Percentiles rank a stretch among this genome's conserved stretches.
phyloP scores from a whole-genome alignment of 2,888 invertebrate genomes.

The Scelioninae gen. 1 region DNA sequence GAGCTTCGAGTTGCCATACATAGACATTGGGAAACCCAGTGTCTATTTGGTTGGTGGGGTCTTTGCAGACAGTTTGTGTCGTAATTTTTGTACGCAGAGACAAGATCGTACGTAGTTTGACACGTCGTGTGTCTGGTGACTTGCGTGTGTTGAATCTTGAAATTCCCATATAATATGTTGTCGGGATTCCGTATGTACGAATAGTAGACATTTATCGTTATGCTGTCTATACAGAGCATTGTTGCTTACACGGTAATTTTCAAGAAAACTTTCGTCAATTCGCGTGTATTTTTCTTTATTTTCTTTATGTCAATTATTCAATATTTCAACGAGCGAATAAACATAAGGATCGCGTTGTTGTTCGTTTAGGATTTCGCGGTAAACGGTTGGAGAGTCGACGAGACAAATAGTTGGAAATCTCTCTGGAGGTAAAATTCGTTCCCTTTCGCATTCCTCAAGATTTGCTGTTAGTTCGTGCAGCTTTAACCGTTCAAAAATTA shows the following conservation, averaged over 20 bases:
- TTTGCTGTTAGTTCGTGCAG: constrained; percentile 48
- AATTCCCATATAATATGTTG: constrained; percentile 23
- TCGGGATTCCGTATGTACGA: constrained; percentile 12
- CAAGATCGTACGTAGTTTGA: too few relatives aligned
- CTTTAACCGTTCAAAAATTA: constrained; percentile 67
- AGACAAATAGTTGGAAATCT: not conserved
- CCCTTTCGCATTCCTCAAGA: constrained; percentile 53
- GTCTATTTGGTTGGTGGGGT: not conserved
- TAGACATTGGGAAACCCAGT: too few relatives aligned
- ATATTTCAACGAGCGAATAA: not conserved
- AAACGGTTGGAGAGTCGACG: not conserved
- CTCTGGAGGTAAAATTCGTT: not conserved
- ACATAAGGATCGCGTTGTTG: not conserved
- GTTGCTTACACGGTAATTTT: not conserved
- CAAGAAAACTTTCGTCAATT: not conserved
- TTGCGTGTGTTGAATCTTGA: constrained; percentile 29
- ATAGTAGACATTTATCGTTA: constrained; percentile 5
- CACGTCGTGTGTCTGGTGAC: constrained; percentile 23
- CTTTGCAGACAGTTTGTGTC: not conserved
- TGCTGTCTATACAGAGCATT: not conserved
- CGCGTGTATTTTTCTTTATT: not conserved
- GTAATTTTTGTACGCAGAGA: not conserved
- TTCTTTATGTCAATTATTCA: not conserved
- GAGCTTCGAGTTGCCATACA: too few relatives aligned
- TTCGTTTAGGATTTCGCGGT: not conserved